Base-by-base conservation (phyloP, 2,888 invertebrate species). In the Microplitis deprimator region DNA sequence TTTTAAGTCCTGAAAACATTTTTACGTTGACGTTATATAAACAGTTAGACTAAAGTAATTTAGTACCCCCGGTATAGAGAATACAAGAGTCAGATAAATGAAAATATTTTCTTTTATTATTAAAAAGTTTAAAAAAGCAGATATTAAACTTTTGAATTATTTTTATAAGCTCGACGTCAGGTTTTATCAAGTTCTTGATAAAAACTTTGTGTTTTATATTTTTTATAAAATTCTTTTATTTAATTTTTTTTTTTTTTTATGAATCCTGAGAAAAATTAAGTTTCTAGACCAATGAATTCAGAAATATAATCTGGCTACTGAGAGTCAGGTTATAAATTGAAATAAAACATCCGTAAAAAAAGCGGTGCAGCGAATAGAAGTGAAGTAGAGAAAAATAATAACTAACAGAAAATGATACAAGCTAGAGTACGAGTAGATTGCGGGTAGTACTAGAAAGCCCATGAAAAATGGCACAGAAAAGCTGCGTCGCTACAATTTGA, bases 391-490 rank as follows among this genome's bases (percentile, higher is more conserved):
- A 8, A 16, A 41, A 39, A 71, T 70, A 40, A 71, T 39, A 38
- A 39, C 38, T 39, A 38, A 39, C 38, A 39, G 6, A 61, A 61
- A 71, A 71, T 16, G 61, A 71, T 61, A 17, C 17, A 61, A n/a
- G 62, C n/a, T 5, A 72, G 64, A 64, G 40, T 13, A 8, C n/a
- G 68, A 5, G n/a, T 41, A 68, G 41, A 17, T 41, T 16, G 50
- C 20, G 41, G 72, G 39, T 20, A 16, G 62, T 41, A 20, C 41
- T 72, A 17, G 20, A 64, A 41, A 72, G 13, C 13, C 40, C 64
- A 64, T 72, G 59, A 72, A 72, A 72, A 72, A 72, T 72, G 40
- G 38, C 41, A 71, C 59, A 64, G 64, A 17, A 72, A 72, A 72
- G 64, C 72, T 64, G 72, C 41, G 38, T 39, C 41, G 38, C 39